Percentiles rank a stretch among this genome's conserved stretches.
Evolutionary conservation across 1,140 invertebrate genomes (phyloP).

Genomic region (Bombus superbus): DNA sequence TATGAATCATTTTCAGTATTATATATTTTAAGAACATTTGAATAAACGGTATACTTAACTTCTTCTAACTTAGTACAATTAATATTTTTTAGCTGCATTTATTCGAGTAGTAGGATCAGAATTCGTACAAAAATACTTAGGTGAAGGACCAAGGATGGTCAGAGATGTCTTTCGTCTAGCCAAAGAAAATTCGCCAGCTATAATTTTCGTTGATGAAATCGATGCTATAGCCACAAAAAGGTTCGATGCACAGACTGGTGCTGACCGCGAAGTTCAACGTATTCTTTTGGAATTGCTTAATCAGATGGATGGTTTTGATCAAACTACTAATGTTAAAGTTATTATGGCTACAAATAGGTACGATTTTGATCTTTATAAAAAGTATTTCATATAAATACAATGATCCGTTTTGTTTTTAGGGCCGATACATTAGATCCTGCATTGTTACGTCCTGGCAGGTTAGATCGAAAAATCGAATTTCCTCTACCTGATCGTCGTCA

Average conservation of each 20-base stretch:
- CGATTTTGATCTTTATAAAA: not conserved
- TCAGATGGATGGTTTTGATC: constrained; percentile 99
- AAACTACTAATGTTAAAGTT: constrained; percentile 99
- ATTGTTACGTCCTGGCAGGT: constrained; percentile 96
- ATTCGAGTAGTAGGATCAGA: constrained; percentile 99
- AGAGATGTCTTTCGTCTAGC: constrained; percentile 99
- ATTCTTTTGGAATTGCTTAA: constrained; percentile 98
- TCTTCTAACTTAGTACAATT: constrained; percentile 45
- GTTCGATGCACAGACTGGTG: constrained; percentile 99
- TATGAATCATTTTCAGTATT: constrained; percentile 73
- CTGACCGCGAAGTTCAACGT: constrained; percentile 99
- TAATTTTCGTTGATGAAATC: constrained; percentile 99
- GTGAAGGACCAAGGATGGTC: constrained; percentile 99
- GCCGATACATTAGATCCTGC: constrained; percentile 99
- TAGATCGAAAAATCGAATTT: constrained; percentile 99
- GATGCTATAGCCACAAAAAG: constrained; percentile 99
- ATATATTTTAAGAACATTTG: not conserved
- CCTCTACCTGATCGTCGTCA: constrained; percentile 98
- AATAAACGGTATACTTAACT: not conserved
- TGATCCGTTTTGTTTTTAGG: constrained; percentile 78
- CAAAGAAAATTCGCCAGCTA: constrained; percentile 99
- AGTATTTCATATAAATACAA: not conserved
- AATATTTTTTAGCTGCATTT: constrained; percentile 91
- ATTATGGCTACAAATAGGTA: constrained; percentile 99
- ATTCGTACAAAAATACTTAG: constrained; percentile 99